Base-by-base conservation (phyloP, 2,888 invertebrate species). In the Drosophila bunnanda region DNA sequence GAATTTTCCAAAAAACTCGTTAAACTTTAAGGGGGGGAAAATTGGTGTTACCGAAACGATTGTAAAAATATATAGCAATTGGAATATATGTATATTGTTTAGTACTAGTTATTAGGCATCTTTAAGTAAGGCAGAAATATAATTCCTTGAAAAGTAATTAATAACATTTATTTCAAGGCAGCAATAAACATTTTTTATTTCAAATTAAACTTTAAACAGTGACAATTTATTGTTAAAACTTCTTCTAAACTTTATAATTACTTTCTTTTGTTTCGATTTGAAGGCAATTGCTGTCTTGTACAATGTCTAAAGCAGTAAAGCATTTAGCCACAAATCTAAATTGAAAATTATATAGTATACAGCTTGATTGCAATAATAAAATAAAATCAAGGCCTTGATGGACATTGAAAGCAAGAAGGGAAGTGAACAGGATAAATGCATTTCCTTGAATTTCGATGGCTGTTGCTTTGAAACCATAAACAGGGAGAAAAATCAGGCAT, bases 301-400 rank as follows among this genome's bases (percentile, higher is more conserved):
- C 36, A 44, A 20, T 44, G n/a, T n/a, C n/a, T n/a, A n/a, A n/a
- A n/a, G n/a, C n/a, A n/a, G n/a, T n/a, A n/a, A n/a, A n/a, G 28
- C 22, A 52, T 32, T 62, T 12, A 20, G 22, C 43, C 30, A 32
- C 36, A 52, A 65, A 52, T 20, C 22, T 17, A 61, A 62, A 62
- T 65, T 62, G 34, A 30, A 52, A 62, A 62, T 44, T 36, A 30
- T 36, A 30, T n/a, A 65, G 34, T 13, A 52, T 65, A 62, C 62
- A 52, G 52, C 12, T 48, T 2, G 17, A 56, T 32, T 8, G 20
- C 20, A 30, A 53, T 30, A 36, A 32, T 39, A 41, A n/a, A 36
- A 32, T 39, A 41, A n/a, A 39, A 54, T n/a, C 44, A 57, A 38
- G 58, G 58, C 22, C 58, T 17, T 46, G 22, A 62, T 46, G 61